Conservation (phyloP, 1,140 invertebrate genomes). For the Drosophila pseudoobscura region DNA sequence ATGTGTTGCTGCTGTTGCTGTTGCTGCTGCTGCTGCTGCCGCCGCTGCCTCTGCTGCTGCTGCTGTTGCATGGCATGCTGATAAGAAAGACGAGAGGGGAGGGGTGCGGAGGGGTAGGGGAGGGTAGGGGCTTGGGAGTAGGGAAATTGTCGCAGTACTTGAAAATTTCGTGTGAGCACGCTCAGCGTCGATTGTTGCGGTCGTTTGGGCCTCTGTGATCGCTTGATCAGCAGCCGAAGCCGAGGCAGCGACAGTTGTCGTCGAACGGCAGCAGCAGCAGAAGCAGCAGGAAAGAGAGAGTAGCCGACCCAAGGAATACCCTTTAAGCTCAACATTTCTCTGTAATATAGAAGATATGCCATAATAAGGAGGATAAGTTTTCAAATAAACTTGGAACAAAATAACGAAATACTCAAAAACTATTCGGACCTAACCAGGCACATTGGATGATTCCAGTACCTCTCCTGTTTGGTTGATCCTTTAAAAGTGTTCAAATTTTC, state of each 20-base stretch:
- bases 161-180: conserved; percentile 82
- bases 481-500: too few species aligned
- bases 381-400: too few species aligned
- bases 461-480: too few species aligned
- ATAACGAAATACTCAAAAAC: too few species aligned
- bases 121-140: background rate
- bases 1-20: conserved; percentile 69
- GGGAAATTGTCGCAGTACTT: conserved; percentile 78
- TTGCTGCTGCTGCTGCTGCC: conserved; percentile 18
- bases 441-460: too few species aligned
- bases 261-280: conserved; percentile 25
- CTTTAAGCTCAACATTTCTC: too few species aligned
- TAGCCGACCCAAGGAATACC: background rate
- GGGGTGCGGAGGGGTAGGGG: background rate
- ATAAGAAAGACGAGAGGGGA: conserved; percentile 42
- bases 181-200: conserved; percentile 72
- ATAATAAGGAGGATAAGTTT: too few species aligned
- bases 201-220: conserved; percentile 25
- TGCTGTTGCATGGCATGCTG: conserved; percentile 73
- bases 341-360: too few species aligned
- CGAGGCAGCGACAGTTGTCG: conserved; percentile 43
- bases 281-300: conserved; percentile 23
- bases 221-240: conserved; percentile 57
- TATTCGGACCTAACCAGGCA: too few species aligned
- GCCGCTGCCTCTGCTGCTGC: conserved; percentile 21